Conservation (phyloP, 2,113 vertebrate genomes). For the Scortum barcoo region DNA sequence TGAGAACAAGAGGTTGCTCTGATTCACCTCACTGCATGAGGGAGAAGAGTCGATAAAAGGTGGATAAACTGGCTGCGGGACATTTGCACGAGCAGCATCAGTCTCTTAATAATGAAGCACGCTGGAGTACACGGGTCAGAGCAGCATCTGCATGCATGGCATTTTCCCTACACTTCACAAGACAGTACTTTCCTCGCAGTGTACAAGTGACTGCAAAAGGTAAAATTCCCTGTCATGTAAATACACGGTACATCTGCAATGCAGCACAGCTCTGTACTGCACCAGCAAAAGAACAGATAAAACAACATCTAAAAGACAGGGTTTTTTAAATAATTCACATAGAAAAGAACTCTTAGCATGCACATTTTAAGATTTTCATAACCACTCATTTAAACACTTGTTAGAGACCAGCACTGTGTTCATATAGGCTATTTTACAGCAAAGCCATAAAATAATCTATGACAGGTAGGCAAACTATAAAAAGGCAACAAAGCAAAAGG, state of each 20-base stretch:
- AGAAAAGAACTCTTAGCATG: neutral
- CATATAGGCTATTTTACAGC: neutral
- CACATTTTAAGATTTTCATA: neutral
- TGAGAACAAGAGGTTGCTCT: constrained; percentile 65
- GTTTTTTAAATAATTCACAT: constrained; percentile 11
- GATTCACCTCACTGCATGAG: constrained; percentile 71
- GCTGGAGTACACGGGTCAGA: neutral
- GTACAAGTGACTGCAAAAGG: constrained; percentile 35
- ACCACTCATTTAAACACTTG: neutral
- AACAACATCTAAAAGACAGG: neutral
- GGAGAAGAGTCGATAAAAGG: constrained; percentile 68
- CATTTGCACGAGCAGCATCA: constrained; percentile 34
- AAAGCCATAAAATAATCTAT: neutral
- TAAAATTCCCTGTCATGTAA: constrained; percentile 45
- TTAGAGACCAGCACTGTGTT: neutral
- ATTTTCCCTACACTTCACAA: constrained; percentile 31
- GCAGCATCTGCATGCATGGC: constrained; percentile 15
- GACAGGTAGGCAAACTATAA: constrained; percentile 33
- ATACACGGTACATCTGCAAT: constrained; percentile 59
- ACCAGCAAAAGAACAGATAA: constrained; percentile 12
- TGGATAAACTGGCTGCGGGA: constrained; percentile 70
- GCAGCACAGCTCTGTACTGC: constrained; percentile 39
- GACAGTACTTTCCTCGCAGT: constrained; percentile 4
- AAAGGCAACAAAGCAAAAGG: constrained; percentile 42
- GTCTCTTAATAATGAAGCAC: constrained; percentile 51